A percentile compares a stretch with the other conserved stretches of the same genome.
phyloP scores from a whole-genome alignment of 2,888 invertebrate species.

The Drosophila trichaetosa region DNA sequence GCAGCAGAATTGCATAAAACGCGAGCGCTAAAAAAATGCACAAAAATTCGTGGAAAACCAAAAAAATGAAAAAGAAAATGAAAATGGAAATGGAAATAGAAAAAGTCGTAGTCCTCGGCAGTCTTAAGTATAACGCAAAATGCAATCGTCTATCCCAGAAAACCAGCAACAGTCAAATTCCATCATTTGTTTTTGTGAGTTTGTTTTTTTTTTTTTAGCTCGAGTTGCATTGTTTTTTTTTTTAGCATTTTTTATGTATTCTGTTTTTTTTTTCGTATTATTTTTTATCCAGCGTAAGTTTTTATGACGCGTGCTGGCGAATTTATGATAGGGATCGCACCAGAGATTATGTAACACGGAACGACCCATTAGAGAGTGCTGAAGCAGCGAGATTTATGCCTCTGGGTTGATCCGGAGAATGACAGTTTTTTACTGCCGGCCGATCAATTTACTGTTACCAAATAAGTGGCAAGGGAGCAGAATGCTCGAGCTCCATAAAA shows the following conservation, averaged over 20 bases:
- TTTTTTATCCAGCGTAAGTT: background rate
- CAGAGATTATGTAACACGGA: conserved; percentile 24
- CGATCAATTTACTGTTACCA: background rate
- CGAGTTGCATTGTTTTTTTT: conserved; percentile 18
- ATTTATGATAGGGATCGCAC: conserved; percentile 38
- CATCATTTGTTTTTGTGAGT: conserved; percentile 17
- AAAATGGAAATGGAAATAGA: background rate
- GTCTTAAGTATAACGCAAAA: conserved; percentile 55
- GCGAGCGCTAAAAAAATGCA: conserved; percentile 58
- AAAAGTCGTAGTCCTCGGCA: conserved; percentile 8
- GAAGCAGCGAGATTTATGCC: conserved; percentile 1
- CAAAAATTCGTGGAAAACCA: conserved; percentile 36
- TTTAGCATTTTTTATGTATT: conserved; percentile 8
- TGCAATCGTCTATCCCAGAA: conserved; percentile 41
- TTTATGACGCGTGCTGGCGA: conserved; percentile 41
- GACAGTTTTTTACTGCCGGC: background rate
- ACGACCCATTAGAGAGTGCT: background rate
- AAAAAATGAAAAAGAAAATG: background rate
- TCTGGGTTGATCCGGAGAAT: conserved; percentile 5
- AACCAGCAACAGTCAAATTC: conserved; percentile 8
- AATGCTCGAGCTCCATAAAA: background rate
- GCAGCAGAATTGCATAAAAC: conserved; percentile 45
- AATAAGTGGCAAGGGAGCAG: background rate
- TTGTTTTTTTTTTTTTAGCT: conserved; percentile 25
- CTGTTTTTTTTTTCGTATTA: conserved; percentile 5